Evolutionary conservation across 2,888 invertebrate genomes (phyloP).

Genomic region (Lycophotia porphyrea): DNA sequence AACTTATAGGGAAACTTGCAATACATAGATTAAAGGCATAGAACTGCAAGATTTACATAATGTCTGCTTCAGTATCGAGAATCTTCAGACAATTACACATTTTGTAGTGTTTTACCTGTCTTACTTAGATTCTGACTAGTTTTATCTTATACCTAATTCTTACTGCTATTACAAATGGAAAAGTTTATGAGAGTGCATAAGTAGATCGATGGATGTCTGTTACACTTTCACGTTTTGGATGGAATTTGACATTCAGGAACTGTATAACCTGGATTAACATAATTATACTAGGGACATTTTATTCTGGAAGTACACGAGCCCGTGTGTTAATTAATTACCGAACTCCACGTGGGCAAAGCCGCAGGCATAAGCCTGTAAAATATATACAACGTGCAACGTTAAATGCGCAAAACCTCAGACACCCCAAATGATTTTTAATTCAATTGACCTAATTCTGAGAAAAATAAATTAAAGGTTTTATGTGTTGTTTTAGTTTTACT

Average conservation of each 20-base stretch:
- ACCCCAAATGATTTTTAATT: too few relatives aligned
- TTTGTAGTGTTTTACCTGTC: background rate
- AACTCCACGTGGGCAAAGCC: background rate
- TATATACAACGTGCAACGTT: too few relatives aligned
- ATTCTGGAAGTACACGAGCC: background rate
- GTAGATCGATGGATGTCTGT: background rate
- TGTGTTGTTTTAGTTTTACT: too few relatives aligned
- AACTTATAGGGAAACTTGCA: conserved; percentile 77
- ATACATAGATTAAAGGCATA: conserved; percentile 75
- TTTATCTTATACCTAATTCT: background rate
- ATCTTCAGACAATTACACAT: background rate
- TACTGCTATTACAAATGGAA: background rate
- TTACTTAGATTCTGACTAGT: background rate
- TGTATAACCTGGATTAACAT: background rate
- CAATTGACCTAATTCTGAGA: too few relatives aligned
- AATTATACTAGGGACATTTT: background rate
- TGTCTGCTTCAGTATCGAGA: conserved; percentile 36
- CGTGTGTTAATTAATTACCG: background rate
- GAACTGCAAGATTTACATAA: conserved; percentile 65
- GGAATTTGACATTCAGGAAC: background rate
- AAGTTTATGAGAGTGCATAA: background rate
- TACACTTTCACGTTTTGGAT: background rate
- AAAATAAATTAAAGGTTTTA: too few relatives aligned
- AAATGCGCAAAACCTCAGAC: too few relatives aligned
- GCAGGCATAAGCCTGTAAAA: background rate